These are phyloP conservation scores for Scaptomyza graminum DNA, from an alignment of 1,140 invertebrate genomes.

Conservation along the genomic window DNA sequence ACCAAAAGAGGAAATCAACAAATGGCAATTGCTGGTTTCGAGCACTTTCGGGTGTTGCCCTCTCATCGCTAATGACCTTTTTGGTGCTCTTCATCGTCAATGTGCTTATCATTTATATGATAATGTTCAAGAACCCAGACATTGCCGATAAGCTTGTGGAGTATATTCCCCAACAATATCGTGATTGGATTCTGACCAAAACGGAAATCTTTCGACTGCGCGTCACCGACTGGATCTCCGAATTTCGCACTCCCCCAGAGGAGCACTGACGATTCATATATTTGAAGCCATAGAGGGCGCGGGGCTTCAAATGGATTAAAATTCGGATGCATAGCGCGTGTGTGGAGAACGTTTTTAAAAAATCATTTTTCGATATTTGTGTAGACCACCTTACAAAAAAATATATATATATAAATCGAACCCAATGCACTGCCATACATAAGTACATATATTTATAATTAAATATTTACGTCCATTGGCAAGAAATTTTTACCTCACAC, in stretches of 20 bases:
- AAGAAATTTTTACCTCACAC: slow-evolving; percentile 58
- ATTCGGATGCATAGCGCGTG: slow-evolving; percentile 67
- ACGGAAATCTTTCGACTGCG: slow-evolving; percentile 77
- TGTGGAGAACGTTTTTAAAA: slow-evolving; percentile 34
- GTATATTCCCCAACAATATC: slow-evolving; percentile 79
- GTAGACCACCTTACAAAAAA: slow-evolving; percentile 53
- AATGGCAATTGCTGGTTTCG: slow-evolving; percentile 45
- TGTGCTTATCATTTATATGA: slow-evolving; percentile 73
- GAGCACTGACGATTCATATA: slow-evolving; percentile 83
- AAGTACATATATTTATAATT: slow-evolving; percentile 35
- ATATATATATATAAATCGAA: slow-evolving; percentile 21
- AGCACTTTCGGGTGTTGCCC: slow-evolving; percentile 55
- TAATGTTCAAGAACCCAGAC: slow-evolving; percentile 81
- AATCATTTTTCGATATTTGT: slow-evolving; percentile 26
- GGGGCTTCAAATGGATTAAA: slow-evolving; percentile 73
- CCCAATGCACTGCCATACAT: slow-evolving; percentile 56
- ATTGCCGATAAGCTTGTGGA: slow-evolving; percentile 77
- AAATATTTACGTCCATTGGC: slow-evolving; percentile 61
- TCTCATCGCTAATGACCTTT: slow-evolving; percentile 73
- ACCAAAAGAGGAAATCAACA: slow-evolving; percentile 61
- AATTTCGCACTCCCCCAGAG: slow-evolving; percentile 78
- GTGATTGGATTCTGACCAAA: slow-evolving; percentile 79
- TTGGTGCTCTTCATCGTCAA: slow-evolving; percentile 69
- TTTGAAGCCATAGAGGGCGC: slow-evolving; percentile 81
- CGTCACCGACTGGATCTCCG: slow-evolving; percentile 79